Percentiles rank a stretch among this genome's conserved stretches.
These are phyloP conservation scores for Drosophila nebulosa DNA, from an alignment of 1,140 invertebrate species.

Conservation along the genomic window DNA sequence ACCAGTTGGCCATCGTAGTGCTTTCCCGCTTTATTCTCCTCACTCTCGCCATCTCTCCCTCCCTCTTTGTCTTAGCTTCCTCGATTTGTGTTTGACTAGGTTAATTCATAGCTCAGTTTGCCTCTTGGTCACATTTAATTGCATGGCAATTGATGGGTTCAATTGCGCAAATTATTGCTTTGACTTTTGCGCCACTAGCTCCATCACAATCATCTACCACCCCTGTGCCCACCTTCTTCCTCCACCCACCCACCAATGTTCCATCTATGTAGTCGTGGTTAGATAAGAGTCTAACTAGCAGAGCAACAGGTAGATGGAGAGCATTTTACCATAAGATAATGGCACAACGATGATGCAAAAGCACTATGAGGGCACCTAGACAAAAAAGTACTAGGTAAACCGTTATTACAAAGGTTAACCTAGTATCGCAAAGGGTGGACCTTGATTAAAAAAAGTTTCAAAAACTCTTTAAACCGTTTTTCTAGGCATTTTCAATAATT, in stretches of 20 bases:
- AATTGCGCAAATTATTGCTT: constrained; percentile 71
- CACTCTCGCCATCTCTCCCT: not conserved
- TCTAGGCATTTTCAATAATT: no score
- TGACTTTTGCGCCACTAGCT: constrained; percentile 46
- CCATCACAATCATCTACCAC: not conserved
- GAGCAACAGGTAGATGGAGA: not conserved
- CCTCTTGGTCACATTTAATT: constrained; percentile 69
- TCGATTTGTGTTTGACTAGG: not conserved
- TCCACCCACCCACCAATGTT: not conserved
- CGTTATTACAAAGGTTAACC: not conserved
- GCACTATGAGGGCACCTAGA: not conserved
- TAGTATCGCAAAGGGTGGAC: no score
- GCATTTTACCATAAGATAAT: not conserved
- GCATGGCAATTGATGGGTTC: constrained; percentile 73
- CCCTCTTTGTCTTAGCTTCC: not conserved
- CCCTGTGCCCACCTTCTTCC: not conserved
- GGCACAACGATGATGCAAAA: not conserved
- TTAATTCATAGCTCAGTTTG: constrained; percentile 41
- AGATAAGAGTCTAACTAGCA: not conserved
- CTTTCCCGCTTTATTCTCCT: not conserved
- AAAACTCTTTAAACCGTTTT: no score
- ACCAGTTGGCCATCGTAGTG: not conserved
- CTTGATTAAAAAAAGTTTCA: no score
- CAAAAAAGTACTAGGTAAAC: no score
- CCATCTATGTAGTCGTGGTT: not conserved